Evolutionary conservation across 2,888 invertebrate species (phyloP), one percentile per base, ranked within the genome.

Genomic region (Lasioglossum leucozonium): DNA sequence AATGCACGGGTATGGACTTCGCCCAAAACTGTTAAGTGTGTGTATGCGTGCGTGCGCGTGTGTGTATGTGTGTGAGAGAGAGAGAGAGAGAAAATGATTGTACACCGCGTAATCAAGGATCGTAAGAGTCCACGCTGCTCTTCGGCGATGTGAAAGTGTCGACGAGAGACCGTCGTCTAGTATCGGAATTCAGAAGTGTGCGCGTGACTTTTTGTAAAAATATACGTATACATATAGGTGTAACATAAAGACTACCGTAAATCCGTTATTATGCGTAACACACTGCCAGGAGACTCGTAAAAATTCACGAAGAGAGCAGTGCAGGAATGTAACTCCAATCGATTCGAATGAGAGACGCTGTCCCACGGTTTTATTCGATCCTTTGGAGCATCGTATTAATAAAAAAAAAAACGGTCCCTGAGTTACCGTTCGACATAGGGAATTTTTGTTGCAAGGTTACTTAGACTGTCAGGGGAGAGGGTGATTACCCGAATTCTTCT

Each of bases 271-370:
- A 88, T 85, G 80, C 88, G 85, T 91, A 90, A 87, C 83, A 90
- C 92, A 92, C 93, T 92, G 92, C 92, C 92, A 93, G 82, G 87
- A 86, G 72, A 90, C 84, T 90, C 84, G 86, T 62, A 71, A 87
- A n/a, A 82, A 76, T 77, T 79, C 82, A 85, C 44, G 77, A 79
- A 40, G 4, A 40, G 51, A 40, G 72, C 85, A 77, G 16, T 13
- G 26, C 47, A 58, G n/a, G 37, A 30, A 47, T 44, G 55, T 78
- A 69, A 73, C 75, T 72, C 47, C 67, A 55, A 55, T 74, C 79
- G 73, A 73, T 79, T 76, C 58, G 30, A 69, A 71, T n/a, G n/a
- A 55, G 10, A 73, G 67, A 44, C 34, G 69, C 58, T 72, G 42
- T 65, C 51, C 34, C 78, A 8, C 58, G 37, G 72, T 62, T 67